These are phyloP conservation scores for Physella acuta DNA, from an alignment of 1,140 invertebrate species.

Conservation along the genomic window DNA sequence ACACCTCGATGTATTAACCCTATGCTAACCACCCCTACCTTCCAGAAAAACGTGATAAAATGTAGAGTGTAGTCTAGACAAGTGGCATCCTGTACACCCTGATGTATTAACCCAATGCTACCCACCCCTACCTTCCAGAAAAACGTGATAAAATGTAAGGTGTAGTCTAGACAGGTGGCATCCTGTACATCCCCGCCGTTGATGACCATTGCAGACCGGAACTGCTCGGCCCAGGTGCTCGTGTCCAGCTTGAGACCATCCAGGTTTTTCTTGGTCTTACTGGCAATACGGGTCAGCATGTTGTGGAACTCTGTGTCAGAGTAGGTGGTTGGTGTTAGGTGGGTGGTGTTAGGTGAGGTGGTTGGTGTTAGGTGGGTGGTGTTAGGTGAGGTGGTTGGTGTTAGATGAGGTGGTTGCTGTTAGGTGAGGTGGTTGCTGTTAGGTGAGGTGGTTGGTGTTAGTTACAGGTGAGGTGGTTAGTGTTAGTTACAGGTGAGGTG, in stretches of 20 bases:
- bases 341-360: too few species aligned
- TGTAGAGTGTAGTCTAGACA: conserved; percentile 63
- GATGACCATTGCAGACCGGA: conserved; percentile 68
- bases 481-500: too few species aligned
- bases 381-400: too few species aligned
- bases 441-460: too few species aligned
- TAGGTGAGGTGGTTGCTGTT: too few species aligned
- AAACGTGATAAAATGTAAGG: conserved; percentile 61
- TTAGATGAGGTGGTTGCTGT: too few species aligned
- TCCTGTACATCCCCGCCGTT: conserved; percentile 69
- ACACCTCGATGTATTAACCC: too few species aligned
- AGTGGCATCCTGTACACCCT: conserved; percentile 61
- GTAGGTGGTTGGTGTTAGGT: too few species aligned
- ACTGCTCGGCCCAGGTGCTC: conserved; percentile 66
- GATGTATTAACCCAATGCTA: background rate
- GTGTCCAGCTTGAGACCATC: conserved; percentile 66
- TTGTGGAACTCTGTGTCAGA: conserved; percentile 68
- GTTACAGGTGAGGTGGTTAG: too few species aligned
- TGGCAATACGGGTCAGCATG: conserved; percentile 66
- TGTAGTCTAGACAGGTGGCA: conserved; percentile 64
- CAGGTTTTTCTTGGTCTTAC: conserved; percentile 66
- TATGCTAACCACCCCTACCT: conserved; percentile 39
- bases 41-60: conserved; percentile 60
- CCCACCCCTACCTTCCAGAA: conserved; percentile 56
- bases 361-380: too few species aligned